These are phyloP conservation scores for Pelodytes ibericus DNA, from an alignment of 2,797 vertebrate species.

Conservation along the genomic window DNA sequence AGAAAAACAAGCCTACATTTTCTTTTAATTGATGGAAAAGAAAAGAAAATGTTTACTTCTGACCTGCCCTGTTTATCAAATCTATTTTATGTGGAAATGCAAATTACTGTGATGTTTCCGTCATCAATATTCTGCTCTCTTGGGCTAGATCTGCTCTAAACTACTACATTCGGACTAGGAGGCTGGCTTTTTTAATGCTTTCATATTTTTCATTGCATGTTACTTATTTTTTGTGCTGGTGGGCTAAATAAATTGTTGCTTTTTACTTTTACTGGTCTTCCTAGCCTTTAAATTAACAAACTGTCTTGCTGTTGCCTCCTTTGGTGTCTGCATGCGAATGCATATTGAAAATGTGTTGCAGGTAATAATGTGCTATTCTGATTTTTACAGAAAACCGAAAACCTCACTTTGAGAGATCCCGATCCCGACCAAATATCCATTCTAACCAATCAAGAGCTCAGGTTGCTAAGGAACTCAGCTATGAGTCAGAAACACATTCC, in stretches of 20 bases:
- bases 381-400: conserved; percentile 87
- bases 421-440: conserved; percentile 82
- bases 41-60: conserved; percentile 54
- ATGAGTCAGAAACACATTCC: conserved; percentile 75
- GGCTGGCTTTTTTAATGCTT: conserved; percentile 27
- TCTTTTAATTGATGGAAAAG: conserved; percentile 43
- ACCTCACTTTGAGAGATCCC: conserved; percentile 82
- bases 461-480: conserved; percentile 80
- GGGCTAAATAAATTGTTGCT: conserved; percentile 11
- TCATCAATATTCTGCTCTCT: conserved; percentile 50
- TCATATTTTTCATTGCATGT: conserved; percentile 18
- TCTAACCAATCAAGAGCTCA: conserved; percentile 73
- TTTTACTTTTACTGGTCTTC: conserved; percentile 4
- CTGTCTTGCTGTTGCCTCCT: not conserved
- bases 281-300: conserved; percentile 25
- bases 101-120: conserved; percentile 52
- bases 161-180: conserved; percentile 55
- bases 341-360: conserved; percentile 45
- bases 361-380: conserved; percentile 60
- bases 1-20: conserved; percentile 38
- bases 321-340: conserved; percentile 2
- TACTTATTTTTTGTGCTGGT: conserved; percentile 8
- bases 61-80: conserved; percentile 38
- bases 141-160: conserved; percentile 48
- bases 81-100: conserved; percentile 45